Base-by-base conservation (phyloP, 1,140 invertebrate genomes). In the Wasmannia auropunctata region DNA sequence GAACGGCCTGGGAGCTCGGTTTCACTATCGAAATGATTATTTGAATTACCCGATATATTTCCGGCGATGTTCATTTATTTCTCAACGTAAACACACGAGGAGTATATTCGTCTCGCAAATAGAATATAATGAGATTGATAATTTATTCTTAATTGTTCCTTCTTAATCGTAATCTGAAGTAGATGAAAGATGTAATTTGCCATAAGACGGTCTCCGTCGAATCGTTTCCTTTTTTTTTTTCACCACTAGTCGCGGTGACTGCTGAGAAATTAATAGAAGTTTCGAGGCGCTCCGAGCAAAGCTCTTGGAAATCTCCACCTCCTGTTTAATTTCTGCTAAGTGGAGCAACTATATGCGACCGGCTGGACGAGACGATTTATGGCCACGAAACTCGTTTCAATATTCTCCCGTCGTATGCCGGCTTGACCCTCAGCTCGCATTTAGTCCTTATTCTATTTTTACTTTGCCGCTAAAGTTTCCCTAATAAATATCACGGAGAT, bases 271-370 rank as follows among this genome's bases (percentile, higher is more conserved):
- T 63, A 81, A 83, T 87, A 69, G 43, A 62, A 88, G 54, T 74
- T 87, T 40, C n/a, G 25, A 51, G 43, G 5, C n/a, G n/a, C n/a
- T n/a, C 46, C 11, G 10, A 16, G 22, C 3, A 43, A 8, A 51
- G 2, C 14, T 22, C 37, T 46, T 40, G 25, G 46, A 34, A 56
- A 84, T 84, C 54, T 76, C 51, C 67, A 34, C n/a, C 37, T 54
- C 8, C 54, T 51, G 34, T 86, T 85, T 88, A 85, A 89, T 89
- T 86, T 69, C 58, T 74, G 25, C 58, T 74, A 86, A 89, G 88
- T 80, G 58, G 67, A 88, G 58, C 54, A 88, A 63, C 76, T 70
- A 58, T 76, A 70, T 25, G 34, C 74, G 0, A 49, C 60, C 28
- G 31, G 43, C 2, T 72, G 43, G 62, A 69, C 69, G 51, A 43